Percentiles rank a stretch among this genome's conserved stretches.
These are phyloP conservation scores for Gymnarchus niloticus DNA, from an alignment of 2,113 vertebrate species.

Conservation along the genomic window DNA sequence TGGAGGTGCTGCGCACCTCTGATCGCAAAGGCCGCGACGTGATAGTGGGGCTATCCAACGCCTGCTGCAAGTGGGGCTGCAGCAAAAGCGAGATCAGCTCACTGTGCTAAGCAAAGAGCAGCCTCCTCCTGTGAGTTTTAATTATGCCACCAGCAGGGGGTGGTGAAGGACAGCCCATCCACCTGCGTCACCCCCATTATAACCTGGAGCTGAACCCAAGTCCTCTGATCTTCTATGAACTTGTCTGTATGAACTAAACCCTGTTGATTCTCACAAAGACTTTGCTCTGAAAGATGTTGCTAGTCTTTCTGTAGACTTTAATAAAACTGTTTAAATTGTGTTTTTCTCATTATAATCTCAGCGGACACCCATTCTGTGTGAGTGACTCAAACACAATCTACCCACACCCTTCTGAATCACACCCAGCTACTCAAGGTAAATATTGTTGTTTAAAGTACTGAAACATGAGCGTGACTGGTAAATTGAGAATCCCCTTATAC, in stretches of 20 bases:
- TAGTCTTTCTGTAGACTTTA: conserved; percentile 17
- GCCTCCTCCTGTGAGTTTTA: background rate
- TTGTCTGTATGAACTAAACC: background rate
- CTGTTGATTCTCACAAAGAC: background rate
- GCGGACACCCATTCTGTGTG: background rate
- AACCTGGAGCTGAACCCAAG: background rate
- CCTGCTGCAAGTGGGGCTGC: conserved; percentile 77
- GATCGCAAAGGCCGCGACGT: conserved; percentile 62
- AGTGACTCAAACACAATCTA: background rate
- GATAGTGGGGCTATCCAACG: conserved; percentile 65
- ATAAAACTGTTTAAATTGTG: conserved; percentile 42
- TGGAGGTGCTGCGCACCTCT: conserved; percentile 54
- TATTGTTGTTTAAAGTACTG: too few relatives aligned
- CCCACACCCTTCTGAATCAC: background rate
- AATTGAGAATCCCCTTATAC: background rate
- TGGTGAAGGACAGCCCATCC: background rate
- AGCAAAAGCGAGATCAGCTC: conserved; percentile 76
- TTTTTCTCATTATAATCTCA: background rate
- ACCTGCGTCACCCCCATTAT: background rate
- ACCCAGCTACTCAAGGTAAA: background rate
- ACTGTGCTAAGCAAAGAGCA: conserved; percentile 58
- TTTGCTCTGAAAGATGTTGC: background rate
- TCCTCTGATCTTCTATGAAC: background rate
- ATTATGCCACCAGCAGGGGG: background rate
- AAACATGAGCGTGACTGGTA: background rate